Base-by-base conservation (phyloP, 2,888 invertebrate genomes). In the Parthenolecanium corni region DNA sequence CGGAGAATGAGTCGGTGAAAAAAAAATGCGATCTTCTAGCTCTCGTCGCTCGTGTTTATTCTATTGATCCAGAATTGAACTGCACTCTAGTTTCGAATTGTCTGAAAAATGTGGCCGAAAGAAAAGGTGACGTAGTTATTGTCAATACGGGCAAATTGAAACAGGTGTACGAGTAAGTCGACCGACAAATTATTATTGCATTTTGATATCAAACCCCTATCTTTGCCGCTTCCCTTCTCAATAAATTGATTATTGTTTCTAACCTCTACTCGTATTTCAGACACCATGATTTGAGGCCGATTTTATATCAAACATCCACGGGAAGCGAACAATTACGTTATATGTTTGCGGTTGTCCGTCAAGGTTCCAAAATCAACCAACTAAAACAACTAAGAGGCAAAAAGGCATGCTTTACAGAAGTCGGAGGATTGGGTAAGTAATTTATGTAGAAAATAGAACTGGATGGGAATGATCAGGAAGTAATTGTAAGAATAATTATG, bases 381-480 rank as follows among this genome's bases (percentile, higher is more conserved):
- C 77, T 90, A 66, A 72, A 76, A 52, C 85, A 86, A 69, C 73
- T 89, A 24, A 76, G 76, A 72, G 86, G 85, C 11, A 82, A 82
- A 67, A 80, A 81, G 46, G 87, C 86, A 0, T 89, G 88, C 69
- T 86, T 93, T 72, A 85, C 92, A 1, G 81, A 80, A n/a, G 86
- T 38, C 76, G 76, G 65, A 42, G 66, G 66, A 12, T 51, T 65
- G 51, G 65, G 66, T 66, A 52, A 40, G 24, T 40, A 11, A n/a
- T 20, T 49, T 23, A 20, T 36, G n/a, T 38, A 25, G 24, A 52
- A 14, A 52, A 16, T 23, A 52, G 24, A 3, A 1, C 18, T 21
- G 1, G n/a, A 14, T 47, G 12, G 9, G 24, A 3, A 16, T 51
- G 14, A 20, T 18, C 1, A 36, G 20, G 9, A 5, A 11, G 20